Conservation (phyloP, 2,797 vertebrate species). For the Kryptopterus vitreolus region DNA sequence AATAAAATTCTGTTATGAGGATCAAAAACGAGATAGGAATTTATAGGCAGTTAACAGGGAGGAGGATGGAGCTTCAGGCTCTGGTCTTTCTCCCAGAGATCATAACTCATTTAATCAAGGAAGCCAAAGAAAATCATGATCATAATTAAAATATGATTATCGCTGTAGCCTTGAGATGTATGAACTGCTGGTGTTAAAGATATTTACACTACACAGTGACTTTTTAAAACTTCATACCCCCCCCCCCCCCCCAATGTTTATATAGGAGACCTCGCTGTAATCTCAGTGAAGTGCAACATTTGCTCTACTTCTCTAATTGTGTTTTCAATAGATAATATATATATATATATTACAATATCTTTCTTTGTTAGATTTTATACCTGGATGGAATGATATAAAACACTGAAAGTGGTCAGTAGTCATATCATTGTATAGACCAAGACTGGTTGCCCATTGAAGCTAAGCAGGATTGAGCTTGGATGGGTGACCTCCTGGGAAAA, state of each 20-base stretch:
- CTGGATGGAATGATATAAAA: not conserved
- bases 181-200: not conserved
- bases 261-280: not conserved
- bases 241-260: too few relatives aligned
- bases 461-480: too few relatives aligned
- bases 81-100: slow-evolving; percentile 27
- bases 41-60: slow-evolving; percentile 10
- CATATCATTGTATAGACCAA: too few relatives aligned
- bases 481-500: too few relatives aligned
- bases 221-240: not conserved
- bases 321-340: not conserved
- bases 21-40: not conserved
- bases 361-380: not conserved
- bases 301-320: not conserved
- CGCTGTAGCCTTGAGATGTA: not conserved
- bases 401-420: too few relatives aligned
- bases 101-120: slow-evolving; percentile 43
- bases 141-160: slow-evolving; percentile 26
- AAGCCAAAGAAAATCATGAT: slow-evolving; percentile 5
- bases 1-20: slow-evolving; percentile 13
- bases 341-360: not conserved
- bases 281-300: not conserved
- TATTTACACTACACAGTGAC: not conserved
- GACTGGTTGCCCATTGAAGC: too few relatives aligned
- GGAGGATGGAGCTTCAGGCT: slow-evolving; percentile 11